Base-by-base conservation (phyloP, 2,888 invertebrate species). In the Meganola albula region DNA sequence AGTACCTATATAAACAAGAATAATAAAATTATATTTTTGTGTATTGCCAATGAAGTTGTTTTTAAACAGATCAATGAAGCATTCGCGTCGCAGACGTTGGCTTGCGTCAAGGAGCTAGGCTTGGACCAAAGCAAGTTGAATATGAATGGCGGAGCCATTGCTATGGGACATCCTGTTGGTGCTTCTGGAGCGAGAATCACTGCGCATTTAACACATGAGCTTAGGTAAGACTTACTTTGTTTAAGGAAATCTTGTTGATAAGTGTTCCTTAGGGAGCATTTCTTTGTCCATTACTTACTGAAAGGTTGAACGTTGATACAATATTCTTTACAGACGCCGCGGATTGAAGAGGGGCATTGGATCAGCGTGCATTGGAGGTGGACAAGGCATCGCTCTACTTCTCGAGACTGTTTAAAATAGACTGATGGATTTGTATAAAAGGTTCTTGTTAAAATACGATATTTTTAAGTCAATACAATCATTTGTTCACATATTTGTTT, bases 331-430 rank as follows among this genome's bases (percentile, higher is more conserved):
- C 68, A 96, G 96, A 73, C 91, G 96, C 37, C 91, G 93, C 39
- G 91, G 92, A 33, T 89, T 91, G 14, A 97, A 95, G 74, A 89
- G 92, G 48, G 97, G 91, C 12, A 91, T 99, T 63, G 98, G 98
- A 7, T 93, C 98, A 2, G 98, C 98, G 0, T 99, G 98, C 69
- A 98, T 99, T 73, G 98, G 98, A 16, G 99, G 98, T 20, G 99
- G 98, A 12, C 98, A 98, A 83, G 99, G 99, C 33, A 99, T 99
- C 59, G 97, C 98, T 4, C 64, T 99, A 1, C 87, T 99, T 44
- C 64, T 99, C 24, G 98, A 99, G 80, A 84, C 90, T 46, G 78
- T 91, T 44, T 91, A 80, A 24, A 9, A 16, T 16, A 16, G 16
- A 16, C 16, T 16, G 6, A 16, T 16, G 4, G 16, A 16, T 16